These are phyloP conservation scores for Belgica antarctica DNA, from an alignment of 2,888 invertebrate species.

Conservation along the genomic window DNA sequence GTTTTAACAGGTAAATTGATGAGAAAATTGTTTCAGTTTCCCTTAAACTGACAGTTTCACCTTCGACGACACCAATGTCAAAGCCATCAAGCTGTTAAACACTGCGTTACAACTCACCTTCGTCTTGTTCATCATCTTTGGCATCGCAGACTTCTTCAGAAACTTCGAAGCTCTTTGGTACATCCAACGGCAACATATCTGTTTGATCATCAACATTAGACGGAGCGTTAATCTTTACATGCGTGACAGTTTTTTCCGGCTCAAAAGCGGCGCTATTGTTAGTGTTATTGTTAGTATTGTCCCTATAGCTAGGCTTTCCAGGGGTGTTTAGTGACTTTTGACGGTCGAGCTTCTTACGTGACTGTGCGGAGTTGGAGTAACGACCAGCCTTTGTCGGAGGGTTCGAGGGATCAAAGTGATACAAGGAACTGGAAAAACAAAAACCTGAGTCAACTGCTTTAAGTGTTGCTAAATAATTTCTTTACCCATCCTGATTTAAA, in stretches of 20 bases:
- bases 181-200: slow-evolving; percentile 40
- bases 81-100: too few relatives aligned
- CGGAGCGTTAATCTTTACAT: slow-evolving; percentile 9
- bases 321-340: slow-evolving; percentile 37
- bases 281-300: slow-evolving; percentile 30
- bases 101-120: too few relatives aligned
- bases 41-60: too few relatives aligned
- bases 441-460: slow-evolving; percentile 1
- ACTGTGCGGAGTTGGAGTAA: neutral
- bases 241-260: neutral
- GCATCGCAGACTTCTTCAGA: slow-evolving; percentile 45
- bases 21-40: neutral
- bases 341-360: slow-evolving; percentile 44
- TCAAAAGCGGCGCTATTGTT: slow-evolving; percentile 29
- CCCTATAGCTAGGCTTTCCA: slow-evolving; percentile 34
- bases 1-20: neutral
- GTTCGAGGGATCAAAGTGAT: slow-evolving; percentile 56
- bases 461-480: slow-evolving; percentile 44
- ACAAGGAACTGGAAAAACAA: slow-evolving; percentile 51
- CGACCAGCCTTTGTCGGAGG: slow-evolving; percentile 49
- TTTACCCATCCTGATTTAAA: slow-evolving; percentile 57
- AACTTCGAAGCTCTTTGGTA: slow-evolving; percentile 25
- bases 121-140: slow-evolving; percentile 45
- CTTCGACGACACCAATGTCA: too few relatives aligned
- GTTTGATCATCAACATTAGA: slow-evolving; percentile 34